A percentile compares a stretch with the other conserved stretches of the same genome.
Conservation (phyloP, 2,888 invertebrate genomes). For the Heteromurus nitidus region DNA sequence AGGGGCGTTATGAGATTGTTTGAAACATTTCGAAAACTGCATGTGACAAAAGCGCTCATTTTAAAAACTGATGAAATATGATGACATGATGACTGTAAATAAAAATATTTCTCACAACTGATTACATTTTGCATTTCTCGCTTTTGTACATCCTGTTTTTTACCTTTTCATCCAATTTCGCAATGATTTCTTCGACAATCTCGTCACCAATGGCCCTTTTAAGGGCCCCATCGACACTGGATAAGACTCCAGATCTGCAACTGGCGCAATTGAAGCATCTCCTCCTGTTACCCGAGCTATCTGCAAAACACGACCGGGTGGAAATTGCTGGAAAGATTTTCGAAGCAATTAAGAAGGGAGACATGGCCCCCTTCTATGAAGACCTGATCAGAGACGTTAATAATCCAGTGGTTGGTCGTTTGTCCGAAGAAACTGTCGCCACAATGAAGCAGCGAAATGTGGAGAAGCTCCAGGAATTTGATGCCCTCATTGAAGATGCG, state of each 20-base stretch:
- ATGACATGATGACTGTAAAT: no score
- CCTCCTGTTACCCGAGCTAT: constrained; percentile 76
- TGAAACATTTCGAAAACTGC: no score
- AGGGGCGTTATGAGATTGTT: no score
- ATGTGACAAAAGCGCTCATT: no score
- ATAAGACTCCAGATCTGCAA: constrained; percentile 87
- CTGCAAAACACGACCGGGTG: constrained; percentile 36
- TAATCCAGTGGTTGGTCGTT: constrained; percentile 18
- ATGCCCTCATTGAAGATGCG: constrained; percentile 91
- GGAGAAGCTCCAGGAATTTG: constrained; percentile 84
- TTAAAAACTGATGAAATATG: no score
- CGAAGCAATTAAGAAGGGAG: constrained; percentile 73
- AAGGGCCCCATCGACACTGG: no score
- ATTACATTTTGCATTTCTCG: no score
- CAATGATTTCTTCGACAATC: no score
- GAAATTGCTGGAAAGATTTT: constrained; percentile 60
- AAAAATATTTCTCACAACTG: no score
- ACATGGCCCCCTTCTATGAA: constrained; percentile 98
- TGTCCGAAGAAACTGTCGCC: constrained; percentile 75
- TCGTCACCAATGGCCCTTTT: no score
- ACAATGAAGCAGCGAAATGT: constrained; percentile 83
- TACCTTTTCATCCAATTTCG: no score
- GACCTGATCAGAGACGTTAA: constrained; percentile 85
- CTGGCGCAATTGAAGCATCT: constrained; percentile 92
- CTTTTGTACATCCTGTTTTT: no score